These are phyloP conservation scores for Cheilosia vernalis DNA, from an alignment of 2,888 invertebrate species.

Conservation along the genomic window DNA sequence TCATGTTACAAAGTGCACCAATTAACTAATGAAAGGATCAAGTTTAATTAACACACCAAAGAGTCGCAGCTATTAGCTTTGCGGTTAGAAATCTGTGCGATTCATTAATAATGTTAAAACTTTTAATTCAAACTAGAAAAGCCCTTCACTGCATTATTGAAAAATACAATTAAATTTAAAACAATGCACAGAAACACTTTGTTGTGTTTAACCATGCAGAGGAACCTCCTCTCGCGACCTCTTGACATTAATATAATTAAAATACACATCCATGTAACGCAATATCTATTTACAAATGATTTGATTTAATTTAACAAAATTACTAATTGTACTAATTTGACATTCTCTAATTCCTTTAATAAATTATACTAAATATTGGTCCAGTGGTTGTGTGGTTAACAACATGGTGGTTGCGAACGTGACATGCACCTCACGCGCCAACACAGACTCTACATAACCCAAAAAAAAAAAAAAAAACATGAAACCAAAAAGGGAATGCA, in stretches of 20 bases:
- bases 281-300: constrained; percentile 57
- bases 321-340: constrained; percentile 72
- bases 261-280: constrained; percentile 29
- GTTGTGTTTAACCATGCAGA: not conserved
- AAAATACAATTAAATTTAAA: constrained; percentile 12
- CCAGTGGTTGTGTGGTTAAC: constrained; percentile 57
- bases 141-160: not conserved
- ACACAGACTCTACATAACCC: not conserved
- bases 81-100: too few relatives aligned
- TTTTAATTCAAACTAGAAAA: too few relatives aligned
- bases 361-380: constrained; percentile 69
- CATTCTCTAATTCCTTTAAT: constrained; percentile 71
- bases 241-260: constrained; percentile 59
- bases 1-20: too few relatives aligned
- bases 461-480: not conserved
- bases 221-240: not conserved
- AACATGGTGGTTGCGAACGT: constrained; percentile 57
- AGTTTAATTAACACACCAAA: too few relatives aligned
- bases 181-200: not conserved
- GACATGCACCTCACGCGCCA: constrained; percentile 32
- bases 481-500: constrained; percentile 26
- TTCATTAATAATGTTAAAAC: too few relatives aligned
- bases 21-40: too few relatives aligned
- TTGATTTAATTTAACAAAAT: constrained; percentile 71
- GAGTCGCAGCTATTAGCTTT: too few relatives aligned